Percentiles rank a stretch among this genome's conserved stretches.
Evolutionary conservation across 1,140 invertebrate species (phyloP).

Genomic region (Drosophila pseudoobscura): DNA sequence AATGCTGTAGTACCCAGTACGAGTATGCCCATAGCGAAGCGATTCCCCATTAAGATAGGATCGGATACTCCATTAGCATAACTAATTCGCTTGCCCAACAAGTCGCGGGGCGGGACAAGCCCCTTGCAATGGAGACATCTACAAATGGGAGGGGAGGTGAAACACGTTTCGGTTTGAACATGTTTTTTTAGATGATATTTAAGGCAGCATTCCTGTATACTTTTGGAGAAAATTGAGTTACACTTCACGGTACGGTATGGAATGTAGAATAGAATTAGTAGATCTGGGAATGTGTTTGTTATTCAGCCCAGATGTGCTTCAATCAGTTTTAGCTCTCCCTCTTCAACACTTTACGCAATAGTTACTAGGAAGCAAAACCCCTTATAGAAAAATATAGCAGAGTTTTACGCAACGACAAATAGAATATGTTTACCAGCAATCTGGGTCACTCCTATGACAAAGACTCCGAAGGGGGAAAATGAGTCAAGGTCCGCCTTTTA

Average conservation of each 20-base stretch:
- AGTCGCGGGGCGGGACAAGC: slow-evolving; percentile 25
- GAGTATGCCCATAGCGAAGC: neutral
- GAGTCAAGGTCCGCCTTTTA: slow-evolving; percentile 55
- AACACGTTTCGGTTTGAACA: slow-evolving; percentile 22
- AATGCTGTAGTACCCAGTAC: too few relatives aligned
- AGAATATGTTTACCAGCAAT: neutral
- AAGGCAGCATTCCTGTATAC: too few relatives aligned
- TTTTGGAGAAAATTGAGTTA: too few relatives aligned
- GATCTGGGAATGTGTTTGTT: too few relatives aligned
- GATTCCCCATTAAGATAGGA: slow-evolving; percentile 44
- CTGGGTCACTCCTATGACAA: slow-evolving; percentile 9
- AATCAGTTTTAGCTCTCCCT: too few relatives aligned
- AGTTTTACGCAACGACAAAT: slow-evolving; percentile 10
- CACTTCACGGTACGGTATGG: too few relatives aligned
- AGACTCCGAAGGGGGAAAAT: slow-evolving; percentile 32
- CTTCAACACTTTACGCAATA: too few relatives aligned
- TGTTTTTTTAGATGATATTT: neutral
- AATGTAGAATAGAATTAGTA: too few relatives aligned
- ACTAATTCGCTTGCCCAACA: slow-evolving; percentile 29
- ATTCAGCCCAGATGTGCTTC: too few relatives aligned
- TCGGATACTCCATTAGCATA: slow-evolving; percentile 48
- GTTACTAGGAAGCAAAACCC: neutral
- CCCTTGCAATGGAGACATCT: slow-evolving; percentile 14
- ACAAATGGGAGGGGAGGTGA: neutral
- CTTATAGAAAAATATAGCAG: neutral